Evolutionary conservation across 2,888 invertebrate genomes (phyloP), one percentile per base, ranked within the genome.

Genomic region (Lepetodrilus schrolli): DNA sequence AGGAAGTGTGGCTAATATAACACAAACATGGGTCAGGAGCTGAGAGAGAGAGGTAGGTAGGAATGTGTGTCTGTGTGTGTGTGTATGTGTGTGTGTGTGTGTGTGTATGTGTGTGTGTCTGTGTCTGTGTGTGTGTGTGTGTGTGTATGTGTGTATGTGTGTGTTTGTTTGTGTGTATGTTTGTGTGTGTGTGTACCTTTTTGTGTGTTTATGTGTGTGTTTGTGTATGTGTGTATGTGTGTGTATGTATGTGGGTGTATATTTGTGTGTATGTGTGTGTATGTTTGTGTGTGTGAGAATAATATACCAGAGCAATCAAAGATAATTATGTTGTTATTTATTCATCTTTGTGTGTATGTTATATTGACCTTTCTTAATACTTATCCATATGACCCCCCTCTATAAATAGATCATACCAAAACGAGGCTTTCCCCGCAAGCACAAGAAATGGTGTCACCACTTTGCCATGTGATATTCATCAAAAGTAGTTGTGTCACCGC

Each of bases 91-190:
- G 21, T 49, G 49, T 51, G 58, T 30, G 58, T 23, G 23, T 4
- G 23, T 58, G 58, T 26, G 23, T 58, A 26, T 21, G 58, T 58
- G 26, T 26, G 58, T 58, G 58, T 4, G 58, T 58, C 4, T 0
- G 49, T 49, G 49, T 0, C 4, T 49, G n/a, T 1, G n/a, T 51
- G 51, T 51, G 51, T 51, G 51, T 51, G 51, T 51, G 51, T 51
- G 58, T 58, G 20, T 21, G 58, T 21, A 13, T 58, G 58, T 23
- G 23, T 58, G 58, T 21, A 13, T 21, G 20, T 58, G 58, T 3
- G 13, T 49, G 49, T 1, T 4, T 49, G 49, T 0, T 17, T 49
- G n/a, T n/a, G n/a, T 37, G 37, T 37, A 10, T 37, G 37, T 37
- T 5, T 37, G 37, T 37, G 37, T 37, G 7, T 8, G 38, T 13